Conservation (phyloP, 2,113 vertebrate genomes). For the Cochlearius cochlearius region DNA sequence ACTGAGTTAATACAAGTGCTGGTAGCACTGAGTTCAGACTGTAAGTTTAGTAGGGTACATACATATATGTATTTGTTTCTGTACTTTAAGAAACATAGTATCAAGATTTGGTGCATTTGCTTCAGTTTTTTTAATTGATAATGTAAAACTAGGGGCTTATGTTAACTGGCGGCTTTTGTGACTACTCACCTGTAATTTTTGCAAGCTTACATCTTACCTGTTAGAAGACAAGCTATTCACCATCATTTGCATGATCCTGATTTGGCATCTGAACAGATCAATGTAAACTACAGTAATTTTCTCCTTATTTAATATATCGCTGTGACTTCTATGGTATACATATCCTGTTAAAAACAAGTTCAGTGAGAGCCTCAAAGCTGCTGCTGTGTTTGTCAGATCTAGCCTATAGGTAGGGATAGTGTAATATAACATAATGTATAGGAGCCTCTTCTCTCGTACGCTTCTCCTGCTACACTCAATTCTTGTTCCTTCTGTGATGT, state of each 20-base stretch:
- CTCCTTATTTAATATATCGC: not conserved
- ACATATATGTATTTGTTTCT: not conserved
- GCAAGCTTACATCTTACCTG: not conserved
- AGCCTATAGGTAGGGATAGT: not conserved
- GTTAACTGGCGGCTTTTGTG: not conserved
- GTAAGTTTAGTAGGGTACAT: not conserved
- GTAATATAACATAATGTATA: not conserved
- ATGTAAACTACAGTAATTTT: not conserved
- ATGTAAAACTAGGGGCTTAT: not conserved
- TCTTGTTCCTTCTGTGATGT: not conserved
- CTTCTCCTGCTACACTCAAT: not conserved
- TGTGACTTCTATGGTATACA: not conserved
- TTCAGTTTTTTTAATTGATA: not conserved
- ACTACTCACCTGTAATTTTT: not conserved
- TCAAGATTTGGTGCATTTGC: not conserved
- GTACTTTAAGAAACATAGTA: not conserved
- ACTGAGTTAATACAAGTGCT: not conserved
- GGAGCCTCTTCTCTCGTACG: not conserved
- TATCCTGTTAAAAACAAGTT: not conserved
- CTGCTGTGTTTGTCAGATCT: not conserved
- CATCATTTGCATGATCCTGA: not conserved
- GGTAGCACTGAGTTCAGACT: not conserved
- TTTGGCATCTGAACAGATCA: not conserved
- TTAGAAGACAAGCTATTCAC: not conserved
- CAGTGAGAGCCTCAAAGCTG: not conserved